Base-by-base conservation (phyloP, 2,797 vertebrate genomes). In the Notolabrus celidotus region DNA sequence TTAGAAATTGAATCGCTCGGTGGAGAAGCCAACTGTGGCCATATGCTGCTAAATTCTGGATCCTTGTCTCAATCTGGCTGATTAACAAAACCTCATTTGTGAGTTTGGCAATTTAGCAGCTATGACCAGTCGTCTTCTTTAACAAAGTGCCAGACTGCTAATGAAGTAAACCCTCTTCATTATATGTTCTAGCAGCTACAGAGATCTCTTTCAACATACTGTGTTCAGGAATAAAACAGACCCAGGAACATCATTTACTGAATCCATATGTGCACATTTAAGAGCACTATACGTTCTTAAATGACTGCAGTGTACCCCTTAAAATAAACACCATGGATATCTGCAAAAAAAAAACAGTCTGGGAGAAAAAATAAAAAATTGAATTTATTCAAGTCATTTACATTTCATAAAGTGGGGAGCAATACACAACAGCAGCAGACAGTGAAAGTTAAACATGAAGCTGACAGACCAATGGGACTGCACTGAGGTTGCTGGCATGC, bases 21-120 rank as follows among this genome's bases (percentile, higher is more conserved):
- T 12, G 12, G 17, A 65, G 43, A 43, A 33, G 53, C 43, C 47
- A 38, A 14, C 14, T 14, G 16, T 45, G 12, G 42, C 42, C 42
- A 63, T 20, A 45, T 50, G 29, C 23, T 39, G 27, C 2, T 29
- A 17, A 10, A 56, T 22, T 46, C 8, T 39, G 6, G 56, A 52
- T 1, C 38, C 20, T 56, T n/a, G 5, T 46, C 27, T 23, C 46
- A 23, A 38, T 51, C 19, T 61, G 60, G 38, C 39, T 41, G 16
- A n/a, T 27, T 14, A 36, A 65, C 54, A 39, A 60, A 39, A 61
- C 20, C 36, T 52, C 8, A 29, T 55, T 42, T 67, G 12, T 31
- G 16, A 12, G 49, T 52, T 11, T 58, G 61, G 6, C 38, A 23
- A 14, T 23, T 23, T 23, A 47, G 31, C 20, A 52, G 23, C n/a